Base-by-base conservation (phyloP, 2,113 vertebrate genomes). In the Pimephales promelas region DNA sequence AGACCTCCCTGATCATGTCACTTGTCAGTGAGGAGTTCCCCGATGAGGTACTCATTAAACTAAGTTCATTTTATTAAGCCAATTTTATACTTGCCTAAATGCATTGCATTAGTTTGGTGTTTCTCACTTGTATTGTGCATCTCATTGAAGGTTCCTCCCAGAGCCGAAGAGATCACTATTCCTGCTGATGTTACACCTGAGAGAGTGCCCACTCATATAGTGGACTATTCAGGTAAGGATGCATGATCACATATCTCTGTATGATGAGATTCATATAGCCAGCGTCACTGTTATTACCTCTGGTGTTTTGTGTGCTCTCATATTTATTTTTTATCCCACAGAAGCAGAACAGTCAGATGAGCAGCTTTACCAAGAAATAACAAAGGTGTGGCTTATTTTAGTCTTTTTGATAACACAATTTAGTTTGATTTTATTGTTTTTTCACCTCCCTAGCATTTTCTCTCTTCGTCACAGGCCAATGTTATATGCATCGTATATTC, bases 21-120 rank as follows among this genome's bases (percentile, higher is more conserved):
- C 94, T 99, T 91, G 98, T 99, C 92, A 98, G 98, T 92, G 98
- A 99, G 92, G 98, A 99, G 93, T 99, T 99, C 90, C 97, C 98
- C 66, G 97, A 99, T 91, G 97, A 99, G 96, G 98, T 99, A 94
- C 75, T 70, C 18, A 4, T 31, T n/a, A 72, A 45, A 83, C 28
- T 45, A 13, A 49, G 24, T 61, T 40, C 10, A 40, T 40, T 40
- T 9, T 10, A 49, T 16, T 6, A 7, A 16, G 16, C 18, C 31
- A 10, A 10, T 36, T 20, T 36, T 36, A 16, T 64, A 5, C 61
- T 64, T 64, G 61, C 26, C 24, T 26, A 16, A 31, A 31, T 31
- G 16, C 18, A 4, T 66, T 66, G 61, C 28, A 34, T 64, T 31
- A 31, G 5, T 31, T 18, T 34, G 8, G 71, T 18, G 45, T 74